Percentiles rank a stretch among this genome's conserved stretches.
Evolutionary conservation across 2,113 vertebrate species (phyloP).

Genomic region (Prietella phreatophila): DNA sequence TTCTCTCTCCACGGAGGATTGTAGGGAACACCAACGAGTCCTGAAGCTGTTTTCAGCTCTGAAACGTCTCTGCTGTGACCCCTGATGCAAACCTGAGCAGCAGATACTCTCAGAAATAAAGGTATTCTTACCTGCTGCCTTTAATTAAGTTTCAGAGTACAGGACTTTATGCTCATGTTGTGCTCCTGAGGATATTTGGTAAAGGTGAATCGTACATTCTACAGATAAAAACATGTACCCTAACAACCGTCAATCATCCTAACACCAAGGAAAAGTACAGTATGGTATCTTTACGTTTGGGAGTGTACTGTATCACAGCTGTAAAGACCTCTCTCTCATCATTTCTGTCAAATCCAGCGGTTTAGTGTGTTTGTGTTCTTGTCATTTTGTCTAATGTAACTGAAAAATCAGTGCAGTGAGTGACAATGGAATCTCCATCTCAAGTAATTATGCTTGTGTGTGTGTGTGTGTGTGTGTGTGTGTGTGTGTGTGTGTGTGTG

Average conservation of each 20-base stretch:
- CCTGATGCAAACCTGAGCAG: neutral
- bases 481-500: slow-evolving; percentile 54
- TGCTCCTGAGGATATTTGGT: neutral
- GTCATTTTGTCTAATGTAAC: slow-evolving; percentile 62
- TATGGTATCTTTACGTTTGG: neutral
- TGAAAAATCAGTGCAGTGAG: slow-evolving; percentile 72
- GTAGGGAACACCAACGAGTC: neutral
- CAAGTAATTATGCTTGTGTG: slow-evolving; percentile 75
- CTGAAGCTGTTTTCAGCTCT: neutral
- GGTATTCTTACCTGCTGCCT: neutral
- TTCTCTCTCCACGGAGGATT: slow-evolving; percentile 5
- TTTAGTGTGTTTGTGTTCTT: neutral
- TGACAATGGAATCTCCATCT: slow-evolving; percentile 62
- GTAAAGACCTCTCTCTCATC: neutral
- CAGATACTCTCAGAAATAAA: neutral
- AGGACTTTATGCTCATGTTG: neutral
- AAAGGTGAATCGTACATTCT: neutral
- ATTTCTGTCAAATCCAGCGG: slow-evolving; percentile 53
- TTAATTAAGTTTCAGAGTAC: neutral
- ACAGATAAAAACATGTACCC: neutral
- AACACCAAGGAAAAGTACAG: neutral
- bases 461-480: slow-evolving; percentile 55
- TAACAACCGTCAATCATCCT: neutral
- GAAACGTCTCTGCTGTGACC: neutral
- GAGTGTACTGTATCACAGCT: neutral